phyloP scores from a whole-genome alignment of 1,140 invertebrate species.

The Eumeta japonica region DNA sequence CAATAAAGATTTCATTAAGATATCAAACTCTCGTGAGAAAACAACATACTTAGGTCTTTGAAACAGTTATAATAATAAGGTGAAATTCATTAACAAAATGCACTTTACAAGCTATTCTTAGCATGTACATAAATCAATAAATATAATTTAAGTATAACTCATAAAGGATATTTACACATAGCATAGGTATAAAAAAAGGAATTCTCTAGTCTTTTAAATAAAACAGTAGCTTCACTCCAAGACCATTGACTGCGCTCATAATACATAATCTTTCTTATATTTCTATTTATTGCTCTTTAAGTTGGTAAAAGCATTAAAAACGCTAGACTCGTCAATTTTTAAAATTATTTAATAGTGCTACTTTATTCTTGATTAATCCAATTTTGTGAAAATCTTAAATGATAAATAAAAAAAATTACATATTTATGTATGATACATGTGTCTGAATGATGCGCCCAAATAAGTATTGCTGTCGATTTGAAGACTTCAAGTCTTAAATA shows the following conservation, averaged over 20 bases:
- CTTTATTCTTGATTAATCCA: too few species aligned
- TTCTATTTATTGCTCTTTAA: too few species aligned
- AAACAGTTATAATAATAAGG: slow-evolving; percentile 38
- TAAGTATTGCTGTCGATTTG: too few species aligned
- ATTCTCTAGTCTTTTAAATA: slow-evolving; percentile 17
- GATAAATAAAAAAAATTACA: too few species aligned
- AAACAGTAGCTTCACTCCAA: slow-evolving; percentile 10
- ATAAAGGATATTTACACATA: slow-evolving; percentile 14
- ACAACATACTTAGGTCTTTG: slow-evolving; percentile 42
- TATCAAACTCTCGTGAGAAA: slow-evolving; percentile 49
- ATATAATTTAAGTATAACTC: slow-evolving; percentile 49
- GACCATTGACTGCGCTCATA: slow-evolving; percentile 10
- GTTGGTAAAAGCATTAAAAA: too few species aligned
- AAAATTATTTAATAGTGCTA: too few species aligned
- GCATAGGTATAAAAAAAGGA: slow-evolving; percentile 14
- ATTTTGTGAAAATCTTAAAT: too few species aligned
- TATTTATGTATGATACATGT: too few species aligned
- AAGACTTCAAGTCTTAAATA: too few species aligned
- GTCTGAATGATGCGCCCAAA: too few species aligned
- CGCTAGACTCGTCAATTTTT: too few species aligned
- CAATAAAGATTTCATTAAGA: slow-evolving; percentile 55
- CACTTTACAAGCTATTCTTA: slow-evolving; percentile 41
- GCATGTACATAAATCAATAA: slow-evolving; percentile 43
- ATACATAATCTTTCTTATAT: too few species aligned
- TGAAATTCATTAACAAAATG: slow-evolving; percentile 45